These are phyloP conservation scores for Tachypleus tridentatus DNA, from an alignment of 1,140 invertebrate species.

Conservation along the genomic window DNA sequence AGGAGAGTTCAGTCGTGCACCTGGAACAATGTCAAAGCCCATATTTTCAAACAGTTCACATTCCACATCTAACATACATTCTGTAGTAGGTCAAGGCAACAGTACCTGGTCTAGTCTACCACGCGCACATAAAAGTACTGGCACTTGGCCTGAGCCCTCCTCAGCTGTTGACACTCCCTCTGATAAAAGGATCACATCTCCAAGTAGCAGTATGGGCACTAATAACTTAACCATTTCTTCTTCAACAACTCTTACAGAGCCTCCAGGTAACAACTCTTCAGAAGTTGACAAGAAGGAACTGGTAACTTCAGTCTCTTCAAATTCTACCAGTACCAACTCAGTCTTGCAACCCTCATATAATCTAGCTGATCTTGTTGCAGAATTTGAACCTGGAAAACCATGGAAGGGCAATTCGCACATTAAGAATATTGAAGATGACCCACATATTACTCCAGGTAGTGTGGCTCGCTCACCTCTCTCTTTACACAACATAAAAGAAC, in stretches of 20 bases:
- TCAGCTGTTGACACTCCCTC: too few relatives aligned
- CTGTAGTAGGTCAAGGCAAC: conserved; percentile 48
- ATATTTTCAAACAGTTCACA: conserved; percentile 35
- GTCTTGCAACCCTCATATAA: conserved; percentile 34
- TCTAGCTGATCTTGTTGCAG: conserved; percentile 82
- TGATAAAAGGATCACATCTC: too few relatives aligned
- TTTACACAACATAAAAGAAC: conserved; percentile 72
- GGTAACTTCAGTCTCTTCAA: too few relatives aligned
- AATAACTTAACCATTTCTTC: too few relatives aligned
- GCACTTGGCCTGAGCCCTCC: conserved; percentile 8
- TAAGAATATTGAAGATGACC: conserved; percentile 93
- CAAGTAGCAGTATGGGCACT: too few relatives aligned
- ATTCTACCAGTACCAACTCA: too few relatives aligned
- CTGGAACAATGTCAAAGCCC: conserved; percentile 65
- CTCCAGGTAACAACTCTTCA: too few relatives aligned
- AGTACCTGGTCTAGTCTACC: conserved; percentile 30
- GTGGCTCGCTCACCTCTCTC: conserved; percentile 78
- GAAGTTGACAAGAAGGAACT: too few relatives aligned
- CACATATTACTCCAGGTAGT: conserved; percentile 89
- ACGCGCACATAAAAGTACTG: conserved; percentile 5
- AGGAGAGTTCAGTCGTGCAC: conserved; percentile 73
- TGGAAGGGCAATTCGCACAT: conserved; percentile 76
- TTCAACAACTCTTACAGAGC: too few relatives aligned
- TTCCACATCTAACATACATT: conserved; percentile 53
- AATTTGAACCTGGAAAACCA: conserved; percentile 95